These are phyloP conservation scores for Bucco capensis DNA, from an alignment of 2,113 vertebrate species.

Conservation along the genomic window DNA sequence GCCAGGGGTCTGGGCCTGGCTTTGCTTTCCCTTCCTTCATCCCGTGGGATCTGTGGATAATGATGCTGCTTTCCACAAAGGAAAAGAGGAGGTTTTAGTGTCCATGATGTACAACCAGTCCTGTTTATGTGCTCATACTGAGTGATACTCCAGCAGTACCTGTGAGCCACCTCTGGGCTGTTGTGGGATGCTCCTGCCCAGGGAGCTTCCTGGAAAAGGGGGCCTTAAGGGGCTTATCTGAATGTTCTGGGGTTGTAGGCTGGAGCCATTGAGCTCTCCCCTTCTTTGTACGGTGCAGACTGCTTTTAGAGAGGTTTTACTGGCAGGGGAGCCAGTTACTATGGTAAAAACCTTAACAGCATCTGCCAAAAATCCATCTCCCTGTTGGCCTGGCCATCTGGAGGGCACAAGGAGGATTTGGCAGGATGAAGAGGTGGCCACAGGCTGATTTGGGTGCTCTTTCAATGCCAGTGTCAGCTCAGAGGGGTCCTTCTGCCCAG, in stretches of 20 bases:
- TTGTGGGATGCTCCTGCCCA: not conserved
- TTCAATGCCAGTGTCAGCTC: fast-evolving
- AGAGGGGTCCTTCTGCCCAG: fast-evolving
- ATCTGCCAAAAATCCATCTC: conserved; percentile 19
- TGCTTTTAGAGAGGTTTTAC: not conserved
- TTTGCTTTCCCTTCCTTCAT: not conserved
- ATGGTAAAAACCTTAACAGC: conserved; percentile 19
- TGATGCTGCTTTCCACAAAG: not conserved
- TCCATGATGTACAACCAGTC: fast-evolving
- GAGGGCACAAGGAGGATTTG: not conserved
- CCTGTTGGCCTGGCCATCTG: not conserved
- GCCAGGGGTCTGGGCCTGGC: not conserved
- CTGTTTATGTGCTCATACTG: fast-evolving
- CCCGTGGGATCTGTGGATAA: not conserved
- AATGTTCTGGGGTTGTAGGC: not conserved
- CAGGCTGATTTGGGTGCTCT: not conserved
- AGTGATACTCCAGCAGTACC: not conserved
- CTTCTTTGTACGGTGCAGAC: not conserved
- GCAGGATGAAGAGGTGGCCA: not conserved
- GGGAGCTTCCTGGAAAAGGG: not conserved
- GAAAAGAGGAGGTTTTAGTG: not conserved
- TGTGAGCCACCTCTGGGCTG: not conserved
- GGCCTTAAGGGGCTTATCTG: not conserved
- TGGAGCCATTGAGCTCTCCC: not conserved
- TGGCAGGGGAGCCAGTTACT: conserved; percentile 12